These are phyloP conservation scores for Turnix velox DNA, from an alignment of 2,113 vertebrate genomes.

Conservation along the genomic window DNA sequence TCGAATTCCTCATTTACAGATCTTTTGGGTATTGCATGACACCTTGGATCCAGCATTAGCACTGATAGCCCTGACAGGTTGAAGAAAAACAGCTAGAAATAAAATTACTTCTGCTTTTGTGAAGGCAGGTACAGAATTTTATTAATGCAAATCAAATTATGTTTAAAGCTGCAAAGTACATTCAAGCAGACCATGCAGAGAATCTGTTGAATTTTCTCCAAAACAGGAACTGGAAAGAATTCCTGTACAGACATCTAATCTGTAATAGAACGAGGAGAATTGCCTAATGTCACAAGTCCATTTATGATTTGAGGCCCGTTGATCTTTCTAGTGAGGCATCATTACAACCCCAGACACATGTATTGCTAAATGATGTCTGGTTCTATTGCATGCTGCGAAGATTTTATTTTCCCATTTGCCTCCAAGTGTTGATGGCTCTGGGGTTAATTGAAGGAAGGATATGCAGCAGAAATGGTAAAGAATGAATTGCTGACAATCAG, in stretches of 20 bases:
- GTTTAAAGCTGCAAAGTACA: background rate
- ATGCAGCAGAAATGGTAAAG: background rate
- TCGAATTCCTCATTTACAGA: background rate
- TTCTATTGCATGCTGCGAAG: background rate
- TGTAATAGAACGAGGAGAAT: background rate
- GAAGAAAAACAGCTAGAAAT: background rate
- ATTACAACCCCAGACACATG: background rate
- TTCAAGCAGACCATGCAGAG: background rate
- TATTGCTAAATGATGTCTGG: background rate
- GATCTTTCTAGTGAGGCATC: background rate
- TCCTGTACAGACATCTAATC: background rate
- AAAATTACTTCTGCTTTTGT: background rate
- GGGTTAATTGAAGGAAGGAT: conserved; percentile 17
- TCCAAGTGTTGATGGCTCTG: background rate
- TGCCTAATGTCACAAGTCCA: background rate
- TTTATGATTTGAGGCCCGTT: background rate
- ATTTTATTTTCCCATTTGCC: background rate
- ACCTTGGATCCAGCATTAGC: background rate
- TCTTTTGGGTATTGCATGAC: background rate
- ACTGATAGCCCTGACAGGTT: background rate
- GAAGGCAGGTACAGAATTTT: background rate
- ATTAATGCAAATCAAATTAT: background rate
- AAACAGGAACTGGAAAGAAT: background rate
- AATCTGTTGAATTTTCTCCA: background rate
- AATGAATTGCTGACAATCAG: conserved; percentile 10